These are phyloP conservation scores for Tyria jacobaeae DNA, from an alignment of 2,888 invertebrate genomes.

Conservation along the genomic window DNA sequence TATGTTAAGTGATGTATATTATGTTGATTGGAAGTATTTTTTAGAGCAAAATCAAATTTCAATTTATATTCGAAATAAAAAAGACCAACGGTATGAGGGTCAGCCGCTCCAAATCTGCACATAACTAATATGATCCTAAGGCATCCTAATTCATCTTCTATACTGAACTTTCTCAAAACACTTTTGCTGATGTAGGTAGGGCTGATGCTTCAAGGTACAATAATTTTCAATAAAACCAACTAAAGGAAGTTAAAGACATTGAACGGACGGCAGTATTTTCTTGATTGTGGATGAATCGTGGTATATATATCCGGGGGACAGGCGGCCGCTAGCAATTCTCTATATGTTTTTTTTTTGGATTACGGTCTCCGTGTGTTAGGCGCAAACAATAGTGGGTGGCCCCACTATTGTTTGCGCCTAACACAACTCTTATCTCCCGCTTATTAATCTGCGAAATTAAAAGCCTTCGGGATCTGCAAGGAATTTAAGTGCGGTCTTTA, in stretches of 20 bases:
- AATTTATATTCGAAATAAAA: too few relatives aligned
- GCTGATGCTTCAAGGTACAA: constrained; percentile 27
- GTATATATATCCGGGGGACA: constrained; percentile 40
- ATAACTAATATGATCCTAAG: neutral
- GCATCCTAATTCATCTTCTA: neutral
- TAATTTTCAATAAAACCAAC: constrained; percentile 41
- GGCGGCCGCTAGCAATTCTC: constrained; percentile 52
- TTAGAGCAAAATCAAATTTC: too few relatives aligned
- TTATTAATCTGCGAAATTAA: constrained; percentile 67
- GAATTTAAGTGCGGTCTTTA: constrained; percentile 43
- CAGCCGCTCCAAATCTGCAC: neutral
- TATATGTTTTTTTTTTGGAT: constrained; percentile 53
- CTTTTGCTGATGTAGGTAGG: constrained; percentile 11
- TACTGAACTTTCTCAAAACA: constrained; percentile 11
- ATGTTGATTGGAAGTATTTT: too few relatives aligned
- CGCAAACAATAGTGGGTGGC: too few relatives aligned
- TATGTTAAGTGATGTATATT: too few relatives aligned
- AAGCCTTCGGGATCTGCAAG: constrained; percentile 49
- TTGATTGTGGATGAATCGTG: constrained; percentile 47
- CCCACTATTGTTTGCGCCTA: constrained; percentile 63
- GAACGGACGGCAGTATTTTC: constrained; percentile 49
- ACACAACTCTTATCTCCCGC: constrained; percentile 59
- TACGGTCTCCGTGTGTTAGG: constrained; percentile 46
- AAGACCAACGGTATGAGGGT: too few relatives aligned
- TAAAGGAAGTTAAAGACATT: constrained; percentile 43